Base-by-base conservation (phyloP, 1,140 invertebrate species). In the Nephotettix cincticeps region DNA sequence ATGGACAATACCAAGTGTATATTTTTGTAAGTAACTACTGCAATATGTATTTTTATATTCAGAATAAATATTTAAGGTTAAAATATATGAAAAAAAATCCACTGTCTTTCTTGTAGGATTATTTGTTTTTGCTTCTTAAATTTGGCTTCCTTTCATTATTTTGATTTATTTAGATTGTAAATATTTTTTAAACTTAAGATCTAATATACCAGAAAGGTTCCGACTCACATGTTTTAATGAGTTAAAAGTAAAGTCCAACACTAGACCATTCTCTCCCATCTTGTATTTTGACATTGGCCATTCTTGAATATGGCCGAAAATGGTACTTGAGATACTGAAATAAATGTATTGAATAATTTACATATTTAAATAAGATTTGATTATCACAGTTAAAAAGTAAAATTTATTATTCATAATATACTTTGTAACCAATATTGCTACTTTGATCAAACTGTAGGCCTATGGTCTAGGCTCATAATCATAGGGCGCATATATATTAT, bases 221-320 rank as follows among this genome's bases (percentile, higher is more conserved):
- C 23, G 2, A 43, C 63, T 65, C 36, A 65, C 63, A 32, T 65
- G 9, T 17, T 32, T 32, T 1, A 80, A 83, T n/a, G 86, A 86
- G 75, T 86, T 85, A 66, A 91, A 86, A 28, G 84, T 86, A 4
- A 91, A 75, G 75, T 92, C 90, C 3, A 92, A 75, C 19, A 90
- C 77, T 43, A 89, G 45, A 0, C 90, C 90, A 63, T 86, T 84
- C 66, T 90, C 87, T 40, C 86, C 80, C 72, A 89, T 80, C 65
- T 85, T 89, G 79, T 91, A 96, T 2, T 93, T 92, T 32, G 93
- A 95, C 86, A 89, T 90, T 1, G 91, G 88, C 79, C 88, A 92
- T 76, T 95, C 91, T 66, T 86, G 86, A 61, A 85, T 86, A 67
- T 89, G 85, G 78, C 91, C 90, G 80, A 90, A 94, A 28, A 93